Evolutionary conservation across 2,113 vertebrate species (phyloP), one percentile per base, ranked within the genome.

Genomic region (Pogonocichla stellata): DNA sequence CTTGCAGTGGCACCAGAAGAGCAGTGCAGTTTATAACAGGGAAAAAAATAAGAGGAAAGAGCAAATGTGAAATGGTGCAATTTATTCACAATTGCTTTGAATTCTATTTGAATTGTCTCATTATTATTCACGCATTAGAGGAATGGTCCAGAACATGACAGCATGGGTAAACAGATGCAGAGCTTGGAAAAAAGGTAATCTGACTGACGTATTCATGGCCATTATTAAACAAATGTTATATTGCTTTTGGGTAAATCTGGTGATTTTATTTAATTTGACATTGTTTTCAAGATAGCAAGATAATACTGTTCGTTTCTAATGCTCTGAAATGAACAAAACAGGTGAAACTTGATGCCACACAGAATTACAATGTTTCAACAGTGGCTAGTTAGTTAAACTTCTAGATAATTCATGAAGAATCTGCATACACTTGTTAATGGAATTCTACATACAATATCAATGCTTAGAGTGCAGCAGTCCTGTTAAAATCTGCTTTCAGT

Each of bases 201-300:
- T 96, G 80, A 94, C 94, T 89, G 78, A 94, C 95, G 86, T 93
- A 89, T 95, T 94, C 77, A 69, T 95, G 86, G 92, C 86, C 86
- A 93, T 95, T 95, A 96, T 93, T 91, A 95, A 93, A 96, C 83
- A 96, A 96, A 92, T 96, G 47, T 95, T 96, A 87, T 94, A 96
- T 96, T 97, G 89, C 94, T 95, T 96, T 93, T 85, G 92, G 93
- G 80, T 96, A 96, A 93, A 85, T 95, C 91, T 91, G 54, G 66
- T 80, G 65, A 95, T 96, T 97, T 96, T 95, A 93, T 96, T 97
- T 93, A 93, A 96, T 96, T 97, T 96, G 79, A 95, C 95, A 95
- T 85, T 85, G 45, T 93, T 95, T 97, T 93, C 86, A 93, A 95
- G 92, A 96, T 89, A 96, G 88, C 73, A 96, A 90, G 94, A 89